Evolutionary conservation across 2,888 invertebrate species (phyloP).

Genomic region (Drosophila emarginata): DNA sequence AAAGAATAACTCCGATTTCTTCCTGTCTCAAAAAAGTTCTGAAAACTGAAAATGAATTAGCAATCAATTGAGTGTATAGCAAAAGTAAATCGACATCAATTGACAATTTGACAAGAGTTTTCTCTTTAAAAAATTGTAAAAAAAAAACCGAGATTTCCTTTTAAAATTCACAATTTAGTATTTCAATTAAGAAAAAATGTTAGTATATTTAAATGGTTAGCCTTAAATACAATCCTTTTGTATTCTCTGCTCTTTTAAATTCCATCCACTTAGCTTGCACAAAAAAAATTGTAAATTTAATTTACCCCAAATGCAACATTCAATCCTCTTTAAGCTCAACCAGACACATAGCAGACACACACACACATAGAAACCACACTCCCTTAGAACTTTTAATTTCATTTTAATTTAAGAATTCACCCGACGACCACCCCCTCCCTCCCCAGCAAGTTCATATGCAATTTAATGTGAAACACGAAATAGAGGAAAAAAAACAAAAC

Average conservation of each 20-base stretch:
- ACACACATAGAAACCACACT: conserved; percentile 5
- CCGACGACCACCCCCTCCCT: conserved; percentile 9
- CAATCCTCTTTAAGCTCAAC: conserved; percentile 1
- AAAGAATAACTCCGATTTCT: too few species aligned
- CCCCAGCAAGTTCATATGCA: conserved; percentile 25
- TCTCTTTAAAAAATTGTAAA: too few species aligned
- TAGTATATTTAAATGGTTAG: not conserved
- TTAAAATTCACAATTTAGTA: too few species aligned
- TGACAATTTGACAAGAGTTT: too few species aligned
- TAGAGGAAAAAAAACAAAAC: conserved; percentile 6
- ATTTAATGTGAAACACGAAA: conserved; percentile 41
- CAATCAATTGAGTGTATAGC: too few species aligned
- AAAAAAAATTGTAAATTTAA: not conserved
- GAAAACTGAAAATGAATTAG: too few species aligned
- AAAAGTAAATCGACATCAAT: too few species aligned
- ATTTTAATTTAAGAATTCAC: conserved; percentile 27
- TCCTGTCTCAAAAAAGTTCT: too few species aligned
- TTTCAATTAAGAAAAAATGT: not conserved
- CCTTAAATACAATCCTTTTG: not conserved
- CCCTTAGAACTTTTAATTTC: conserved; percentile 36
- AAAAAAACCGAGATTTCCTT: too few species aligned
- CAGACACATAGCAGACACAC: conserved; percentile 13
- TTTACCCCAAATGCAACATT: not conserved
- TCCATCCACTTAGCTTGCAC: not conserved
- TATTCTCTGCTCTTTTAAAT: not conserved